These are phyloP conservation scores for Florisuga fusca DNA, from an alignment of 2,797 vertebrate genomes.

Conservation along the genomic window DNA sequence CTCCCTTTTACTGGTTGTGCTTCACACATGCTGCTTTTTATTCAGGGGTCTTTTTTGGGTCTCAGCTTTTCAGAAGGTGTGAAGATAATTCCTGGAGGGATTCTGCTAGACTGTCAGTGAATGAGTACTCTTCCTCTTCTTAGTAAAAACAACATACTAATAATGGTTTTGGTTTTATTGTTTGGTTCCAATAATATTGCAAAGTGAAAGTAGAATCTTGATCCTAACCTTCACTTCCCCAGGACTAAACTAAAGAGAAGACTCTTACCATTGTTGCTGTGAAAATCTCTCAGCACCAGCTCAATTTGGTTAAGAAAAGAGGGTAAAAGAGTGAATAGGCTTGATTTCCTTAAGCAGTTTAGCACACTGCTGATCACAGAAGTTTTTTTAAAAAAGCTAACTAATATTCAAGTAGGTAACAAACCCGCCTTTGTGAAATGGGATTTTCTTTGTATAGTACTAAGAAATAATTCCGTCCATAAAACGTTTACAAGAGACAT, in stretches of 20 bases:
- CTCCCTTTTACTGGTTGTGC: neutral
- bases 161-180: neutral
- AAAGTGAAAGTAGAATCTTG: neutral
- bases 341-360: slow-evolving; percentile 21
- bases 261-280: neutral
- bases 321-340: neutral
- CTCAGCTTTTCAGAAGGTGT: neutral
- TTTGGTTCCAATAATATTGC: neutral
- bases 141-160: neutral
- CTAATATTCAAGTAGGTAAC: neutral
- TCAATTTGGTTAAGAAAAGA: slow-evolving; percentile 50
- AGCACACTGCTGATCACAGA: neutral
- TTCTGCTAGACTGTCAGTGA: neutral
- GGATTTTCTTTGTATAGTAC: neutral
- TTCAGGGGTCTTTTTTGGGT: neutral
- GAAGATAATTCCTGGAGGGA: neutral
- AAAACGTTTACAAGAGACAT: neutral
- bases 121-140: neutral
- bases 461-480: neutral
- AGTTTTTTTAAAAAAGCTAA: neutral
- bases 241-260: neutral
- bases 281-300: neutral
- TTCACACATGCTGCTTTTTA: neutral
- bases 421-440: neutral
- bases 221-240: neutral